Evolutionary conservation across 1,140 invertebrate species (phyloP).

Genomic region (Drosophila pachea): DNA sequence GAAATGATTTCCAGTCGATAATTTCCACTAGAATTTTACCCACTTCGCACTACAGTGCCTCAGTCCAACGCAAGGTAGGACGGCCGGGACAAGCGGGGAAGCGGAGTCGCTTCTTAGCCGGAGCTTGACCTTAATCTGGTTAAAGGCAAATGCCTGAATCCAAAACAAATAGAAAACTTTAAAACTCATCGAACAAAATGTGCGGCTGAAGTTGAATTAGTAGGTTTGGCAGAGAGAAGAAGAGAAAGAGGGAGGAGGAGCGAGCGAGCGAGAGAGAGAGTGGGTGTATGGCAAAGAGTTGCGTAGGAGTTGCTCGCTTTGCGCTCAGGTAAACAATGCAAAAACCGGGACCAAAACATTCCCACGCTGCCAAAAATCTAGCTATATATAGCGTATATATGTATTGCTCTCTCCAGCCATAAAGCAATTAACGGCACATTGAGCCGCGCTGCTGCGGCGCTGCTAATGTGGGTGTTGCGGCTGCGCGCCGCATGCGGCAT

Average conservation of each 20-base stretch:
- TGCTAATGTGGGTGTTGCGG: conserved; percentile 73
- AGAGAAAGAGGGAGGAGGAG: conserved; percentile 9
- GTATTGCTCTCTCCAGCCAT: conserved; percentile 27
- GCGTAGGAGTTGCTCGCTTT: conserved; percentile 26
- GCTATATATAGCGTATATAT: background rate
- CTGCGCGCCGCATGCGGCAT: conserved; percentile 47
- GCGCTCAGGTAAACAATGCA: conserved; percentile 45
- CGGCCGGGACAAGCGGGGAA: no score
- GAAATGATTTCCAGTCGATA: no score
- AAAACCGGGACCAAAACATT: conserved; percentile 27
- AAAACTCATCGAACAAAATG: conserved; percentile 59
- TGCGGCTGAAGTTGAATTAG: conserved; percentile 64
- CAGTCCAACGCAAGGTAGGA: no score
- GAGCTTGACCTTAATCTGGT: conserved; percentile 71
- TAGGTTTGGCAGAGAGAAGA: background rate
- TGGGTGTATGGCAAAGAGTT: background rate
- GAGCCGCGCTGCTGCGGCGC: conserved; percentile 41
- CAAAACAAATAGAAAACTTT: conserved; percentile 63
- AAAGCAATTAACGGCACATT: conserved; percentile 71
- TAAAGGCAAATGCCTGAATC: conserved; percentile 46
- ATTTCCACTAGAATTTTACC: no score
- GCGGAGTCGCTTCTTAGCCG: conserved; percentile 8
- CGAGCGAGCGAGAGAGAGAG: background rate
- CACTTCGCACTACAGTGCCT: background rate
- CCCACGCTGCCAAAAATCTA: conserved; percentile 52